Conservation (phyloP, 2,888 invertebrate genomes). For the Tinea pellionella region DNA sequence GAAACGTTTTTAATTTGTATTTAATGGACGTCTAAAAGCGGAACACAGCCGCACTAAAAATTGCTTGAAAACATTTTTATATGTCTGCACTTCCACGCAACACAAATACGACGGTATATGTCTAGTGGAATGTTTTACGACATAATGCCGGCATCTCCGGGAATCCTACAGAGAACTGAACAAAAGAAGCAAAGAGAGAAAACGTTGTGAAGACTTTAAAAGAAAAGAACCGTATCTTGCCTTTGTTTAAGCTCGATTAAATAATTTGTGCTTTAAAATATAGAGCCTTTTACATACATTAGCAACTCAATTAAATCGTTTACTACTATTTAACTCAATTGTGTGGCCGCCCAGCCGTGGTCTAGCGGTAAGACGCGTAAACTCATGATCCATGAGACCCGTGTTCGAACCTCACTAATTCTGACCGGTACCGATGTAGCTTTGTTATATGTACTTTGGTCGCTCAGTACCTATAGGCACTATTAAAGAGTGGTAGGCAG, state of each 20-base stretch:
- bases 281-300: slow-evolving; percentile 1
- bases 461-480: no score
- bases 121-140: slow-evolving; percentile 13
- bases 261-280: slow-evolving; percentile 9
- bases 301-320: not conserved
- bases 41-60: slow-evolving; percentile 6
- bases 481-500: no score
- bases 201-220: slow-evolving; percentile 2
- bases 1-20: slow-evolving; percentile 12
- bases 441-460: no score
- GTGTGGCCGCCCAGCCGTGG: no score
- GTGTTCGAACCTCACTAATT: no score
- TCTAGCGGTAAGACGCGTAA: no score
- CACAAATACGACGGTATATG: slow-evolving; percentile 5
- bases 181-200: slow-evolving; percentile 5
- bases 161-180: slow-evolving; percentile 7
- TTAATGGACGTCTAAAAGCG: slow-evolving; percentile 10
- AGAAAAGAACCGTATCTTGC: slow-evolving; percentile 6
- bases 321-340: no score
- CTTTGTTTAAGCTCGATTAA: slow-evolving; percentile 13
- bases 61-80: slow-evolving; percentile 8
- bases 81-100: slow-evolving; percentile 11
- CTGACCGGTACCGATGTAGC: no score
- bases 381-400: no score
- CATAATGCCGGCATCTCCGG: slow-evolving; percentile 10